Percentiles rank a stretch among this genome's conserved stretches.
Conservation (phyloP, 2,113 vertebrate genomes). For the Alaudala cheleensis region DNA sequence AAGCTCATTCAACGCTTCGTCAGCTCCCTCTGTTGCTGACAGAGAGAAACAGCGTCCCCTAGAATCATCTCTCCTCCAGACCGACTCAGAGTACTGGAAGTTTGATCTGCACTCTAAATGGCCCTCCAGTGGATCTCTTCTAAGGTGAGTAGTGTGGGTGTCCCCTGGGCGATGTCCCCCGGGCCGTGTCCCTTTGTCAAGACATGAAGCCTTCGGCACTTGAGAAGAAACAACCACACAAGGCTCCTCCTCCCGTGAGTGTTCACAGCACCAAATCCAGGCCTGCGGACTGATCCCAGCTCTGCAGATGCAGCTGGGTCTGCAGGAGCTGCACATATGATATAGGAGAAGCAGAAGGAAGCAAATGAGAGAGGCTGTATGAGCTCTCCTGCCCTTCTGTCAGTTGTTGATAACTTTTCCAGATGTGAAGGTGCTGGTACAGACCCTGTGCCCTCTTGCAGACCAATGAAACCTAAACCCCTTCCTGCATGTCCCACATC, state of each 20-base stretch:
- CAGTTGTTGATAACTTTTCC: not conserved
- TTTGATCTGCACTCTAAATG: not conserved
- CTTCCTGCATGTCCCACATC: not conserved
- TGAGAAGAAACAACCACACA: not conserved
- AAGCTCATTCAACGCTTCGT: not conserved
- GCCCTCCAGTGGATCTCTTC: not conserved
- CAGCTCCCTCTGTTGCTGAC: not conserved
- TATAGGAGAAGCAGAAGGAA: not conserved
- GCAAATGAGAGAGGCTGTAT: accelerated
- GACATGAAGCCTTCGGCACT: not conserved
- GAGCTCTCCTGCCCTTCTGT: not conserved
- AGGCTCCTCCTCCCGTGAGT: accelerated
- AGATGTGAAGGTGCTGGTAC: not conserved
- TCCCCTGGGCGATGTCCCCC: accelerated
- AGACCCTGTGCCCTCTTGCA: not conserved
- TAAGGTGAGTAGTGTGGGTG: accelerated
- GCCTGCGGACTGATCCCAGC: not conserved
- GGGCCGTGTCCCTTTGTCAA: accelerated
- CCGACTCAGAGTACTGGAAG: not conserved
- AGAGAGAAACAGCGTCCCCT: not conserved
- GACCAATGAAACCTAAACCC: not conserved
- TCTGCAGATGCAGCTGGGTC: accelerated
- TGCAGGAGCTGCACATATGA: accelerated
- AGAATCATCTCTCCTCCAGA: not conserved
- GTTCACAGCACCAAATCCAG: accelerated